Base-by-base conservation (phyloP, 2,888 invertebrate species). In the Drosophila longiperda region DNA sequence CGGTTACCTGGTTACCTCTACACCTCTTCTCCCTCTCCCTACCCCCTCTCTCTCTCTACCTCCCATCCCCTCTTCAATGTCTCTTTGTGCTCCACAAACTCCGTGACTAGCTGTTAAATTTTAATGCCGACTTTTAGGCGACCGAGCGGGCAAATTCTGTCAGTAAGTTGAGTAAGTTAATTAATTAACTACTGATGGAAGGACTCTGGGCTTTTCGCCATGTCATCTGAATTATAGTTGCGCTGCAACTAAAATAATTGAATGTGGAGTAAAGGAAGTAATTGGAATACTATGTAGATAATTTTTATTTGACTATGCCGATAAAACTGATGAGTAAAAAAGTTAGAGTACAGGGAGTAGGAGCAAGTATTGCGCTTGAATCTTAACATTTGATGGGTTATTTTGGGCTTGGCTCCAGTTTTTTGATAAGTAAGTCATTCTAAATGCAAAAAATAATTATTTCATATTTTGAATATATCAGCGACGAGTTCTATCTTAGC, bases 91-190 rank as follows among this genome's bases (percentile, higher is more conserved):
- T 34, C 36, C 54, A 63, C 57, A 34, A 60, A 26, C 64, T 61
- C 29, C 38, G 55, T 29, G 45, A 33, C 52, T 53, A 52, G 58
- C 58, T 71, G 64, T 74, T 68, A 62, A 74, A 74, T 75, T 66
- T 78, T 80, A 80, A 81, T 83, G 80, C 40, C 74, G 74, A 83
- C 83, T 81, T 80, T 82, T 83, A 66, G 83, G 80, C 78, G 64
- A 65, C 60, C 29, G 40, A 53, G 11, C 54, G 49, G 52, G 48
- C 12, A 12, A 59, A 40, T 23, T 38, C 34, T 59, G n/a, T 20
- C 59, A 33, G 42, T 42, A 29, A 45, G 33, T 64, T 53, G 36
- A 63, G 64, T 66, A 66, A 75, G 75, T 78, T 82, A 82, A 80
- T 80, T 80, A 80, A 80, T 82, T 80, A 82, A 66, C 61, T 71